Evolutionary conservation across 2,113 vertebrate genomes (phyloP).

Genomic region (Uria aalge): DNA sequence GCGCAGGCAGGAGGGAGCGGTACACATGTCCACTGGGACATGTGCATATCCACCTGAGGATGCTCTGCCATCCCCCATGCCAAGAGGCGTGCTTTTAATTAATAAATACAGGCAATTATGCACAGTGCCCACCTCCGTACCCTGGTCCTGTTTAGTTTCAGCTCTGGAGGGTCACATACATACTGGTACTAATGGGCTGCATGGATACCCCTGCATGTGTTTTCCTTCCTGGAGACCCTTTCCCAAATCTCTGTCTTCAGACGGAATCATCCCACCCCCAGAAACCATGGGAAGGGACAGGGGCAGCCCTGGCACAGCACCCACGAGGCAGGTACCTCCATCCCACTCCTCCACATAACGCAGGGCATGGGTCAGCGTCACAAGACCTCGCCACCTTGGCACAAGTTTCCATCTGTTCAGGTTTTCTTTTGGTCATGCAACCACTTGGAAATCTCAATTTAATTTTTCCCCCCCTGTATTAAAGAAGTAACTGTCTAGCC

Average conservation of each 20-base stretch:
- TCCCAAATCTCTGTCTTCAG: not conserved
- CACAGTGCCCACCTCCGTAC: not conserved
- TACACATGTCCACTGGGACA: not conserved
- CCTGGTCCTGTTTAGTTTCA: not conserved
- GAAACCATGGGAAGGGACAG: not conserved
- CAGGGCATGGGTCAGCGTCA: accelerated
- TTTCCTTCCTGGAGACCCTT: not conserved
- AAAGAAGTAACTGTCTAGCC: not conserved
- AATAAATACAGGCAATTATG: not conserved
- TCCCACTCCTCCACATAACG: not conserved
- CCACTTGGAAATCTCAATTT: not conserved
- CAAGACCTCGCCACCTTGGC: not conserved
- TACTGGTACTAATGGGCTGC: not conserved
- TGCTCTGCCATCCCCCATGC: not conserved
- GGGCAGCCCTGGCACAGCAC: not conserved
- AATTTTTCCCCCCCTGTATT: accelerated
- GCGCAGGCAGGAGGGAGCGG: not conserved
- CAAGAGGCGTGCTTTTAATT: not conserved
- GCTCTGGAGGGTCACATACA: not conserved
- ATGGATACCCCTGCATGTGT: not conserved
- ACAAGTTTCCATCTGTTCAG: not conserved
- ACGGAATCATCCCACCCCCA: not conserved
- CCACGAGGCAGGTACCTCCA: accelerated
- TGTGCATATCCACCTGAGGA: not conserved
- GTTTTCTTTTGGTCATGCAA: not conserved